phyloP scores from a whole-genome alignment of 1,140 invertebrate species.

The Hylaeus volcanicus region DNA sequence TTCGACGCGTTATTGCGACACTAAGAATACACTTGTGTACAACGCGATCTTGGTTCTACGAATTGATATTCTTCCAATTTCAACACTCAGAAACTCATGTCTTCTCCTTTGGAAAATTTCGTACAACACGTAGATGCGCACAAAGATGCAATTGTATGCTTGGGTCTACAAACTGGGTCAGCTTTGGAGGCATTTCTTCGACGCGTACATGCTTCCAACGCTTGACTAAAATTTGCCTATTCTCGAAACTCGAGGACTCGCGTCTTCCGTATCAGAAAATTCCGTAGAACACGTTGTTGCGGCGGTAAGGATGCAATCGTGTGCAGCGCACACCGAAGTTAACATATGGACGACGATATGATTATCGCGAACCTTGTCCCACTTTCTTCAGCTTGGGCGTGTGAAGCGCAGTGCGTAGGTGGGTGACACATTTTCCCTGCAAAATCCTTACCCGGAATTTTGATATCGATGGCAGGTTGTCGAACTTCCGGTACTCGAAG shows the following conservation, averaged over 20 bases:
- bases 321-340: constrained; percentile 27
- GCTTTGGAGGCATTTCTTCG: too few relatives aligned
- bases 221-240: too few relatives aligned
- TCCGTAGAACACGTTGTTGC: background rate
- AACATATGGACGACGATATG: constrained; percentile 47
- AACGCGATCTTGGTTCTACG: background rate
- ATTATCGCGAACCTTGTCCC: constrained; percentile 62
- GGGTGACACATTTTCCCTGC: constrained; percentile 38
- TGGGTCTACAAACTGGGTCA: too few relatives aligned
- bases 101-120: too few relatives aligned
- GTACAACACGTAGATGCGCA: too few relatives aligned
- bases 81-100: too few relatives aligned
- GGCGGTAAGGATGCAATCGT: constrained; percentile 7
- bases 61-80: too few relatives aligned
- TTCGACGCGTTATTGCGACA: background rate
- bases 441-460: constrained; percentile 21
- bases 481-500: constrained; percentile 4
- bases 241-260: too few relatives aligned
- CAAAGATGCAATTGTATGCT: too few relatives aligned
- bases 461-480: background rate
- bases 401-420: background rate
- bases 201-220: too few relatives aligned
- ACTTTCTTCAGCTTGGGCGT: constrained; percentile 35
- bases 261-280: background rate
- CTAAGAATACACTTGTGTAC: constrained; percentile 18